Evolutionary conservation across 2,797 vertebrate genomes (phyloP).

Genomic region (Falco rusticolus): DNA sequence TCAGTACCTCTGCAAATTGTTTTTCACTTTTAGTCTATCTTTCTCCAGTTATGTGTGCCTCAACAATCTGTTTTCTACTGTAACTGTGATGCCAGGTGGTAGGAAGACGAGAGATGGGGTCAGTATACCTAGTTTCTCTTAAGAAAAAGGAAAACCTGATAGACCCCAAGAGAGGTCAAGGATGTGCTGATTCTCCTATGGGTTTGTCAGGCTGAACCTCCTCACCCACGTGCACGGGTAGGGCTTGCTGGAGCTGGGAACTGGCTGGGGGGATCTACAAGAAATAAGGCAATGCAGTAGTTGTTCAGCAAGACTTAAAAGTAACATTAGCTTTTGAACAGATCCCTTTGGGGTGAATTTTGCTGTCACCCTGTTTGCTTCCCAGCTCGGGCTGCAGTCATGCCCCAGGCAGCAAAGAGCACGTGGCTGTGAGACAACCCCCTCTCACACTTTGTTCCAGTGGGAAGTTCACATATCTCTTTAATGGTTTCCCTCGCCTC

Average conservation of each 20-base stretch:
- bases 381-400: rapidly evolving
- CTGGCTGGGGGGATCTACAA: not conserved
- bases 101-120: not conserved
- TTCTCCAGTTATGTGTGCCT: not conserved
- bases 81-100: not conserved
- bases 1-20: not conserved
- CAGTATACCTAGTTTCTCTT: not conserved
- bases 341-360: not conserved
- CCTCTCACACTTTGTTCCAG: not conserved
- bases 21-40: not conserved
- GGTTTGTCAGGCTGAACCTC: not conserved
- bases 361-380: not conserved
- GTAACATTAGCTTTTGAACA: not conserved
- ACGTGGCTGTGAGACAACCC: rapidly evolving
- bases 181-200: not conserved
- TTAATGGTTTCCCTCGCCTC: not conserved
- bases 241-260: not conserved
- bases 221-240: rapidly evolving
- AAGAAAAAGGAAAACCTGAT: not conserved
- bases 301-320: not conserved
- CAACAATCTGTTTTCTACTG: not conserved
- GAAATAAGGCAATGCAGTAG: not conserved
- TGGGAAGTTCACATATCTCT: not conserved
- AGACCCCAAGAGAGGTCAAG: not conserved
- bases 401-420: not conserved